Base-by-base conservation (phyloP, 2,113 vertebrate genomes). In the Megatriorchis doriae region DNA sequence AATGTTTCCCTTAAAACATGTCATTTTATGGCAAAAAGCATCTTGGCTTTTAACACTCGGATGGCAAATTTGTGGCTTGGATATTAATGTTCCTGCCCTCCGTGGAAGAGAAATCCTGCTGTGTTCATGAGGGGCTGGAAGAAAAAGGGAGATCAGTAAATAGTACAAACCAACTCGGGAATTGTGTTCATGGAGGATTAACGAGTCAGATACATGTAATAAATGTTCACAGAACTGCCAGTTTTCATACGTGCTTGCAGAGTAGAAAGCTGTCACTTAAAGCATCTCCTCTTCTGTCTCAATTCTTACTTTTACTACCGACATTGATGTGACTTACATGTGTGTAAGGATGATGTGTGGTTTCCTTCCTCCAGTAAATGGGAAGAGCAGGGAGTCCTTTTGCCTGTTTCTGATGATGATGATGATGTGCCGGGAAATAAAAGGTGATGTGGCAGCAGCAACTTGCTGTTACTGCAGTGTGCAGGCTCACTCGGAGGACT, bases 321-420 rank as follows among this genome's bases (percentile, higher is more conserved):
- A 9, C 8, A 10, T 40, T 65, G 58, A 43, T 75, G 77, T 43
- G 68, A 84, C 40, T 88, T 75, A 27, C 2, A 1, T 5, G 13
- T 16, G 11, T 17, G 4, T 11, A 25, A 55, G 53, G 56, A 27
- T 36, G 56, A 23, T 0, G 0, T 25, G 47, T 45, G 26, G 12
- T 59, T 83, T 86, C 72, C 67, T 88, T 81, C 67, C 77, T 59
- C 50, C 59, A 27, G 17, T 50, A 78, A 83, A 48, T 8, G 27
- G 27, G 63, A 75, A 34, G 43, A 34, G 18, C 13, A 67, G 21
- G 36, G 53, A 81, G 6, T 52, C 6, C 34, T 79, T 86, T 50
- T 32, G 13, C 43, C 26, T 48, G 3, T 52, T 38, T 74, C 32
- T 84, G 38, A 19, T n/a, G 38, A 11, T 67, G 50, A 52, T 29